phyloP scores from a whole-genome alignment of 2,113 vertebrate genomes.

The Polypterus bichir region DNA sequence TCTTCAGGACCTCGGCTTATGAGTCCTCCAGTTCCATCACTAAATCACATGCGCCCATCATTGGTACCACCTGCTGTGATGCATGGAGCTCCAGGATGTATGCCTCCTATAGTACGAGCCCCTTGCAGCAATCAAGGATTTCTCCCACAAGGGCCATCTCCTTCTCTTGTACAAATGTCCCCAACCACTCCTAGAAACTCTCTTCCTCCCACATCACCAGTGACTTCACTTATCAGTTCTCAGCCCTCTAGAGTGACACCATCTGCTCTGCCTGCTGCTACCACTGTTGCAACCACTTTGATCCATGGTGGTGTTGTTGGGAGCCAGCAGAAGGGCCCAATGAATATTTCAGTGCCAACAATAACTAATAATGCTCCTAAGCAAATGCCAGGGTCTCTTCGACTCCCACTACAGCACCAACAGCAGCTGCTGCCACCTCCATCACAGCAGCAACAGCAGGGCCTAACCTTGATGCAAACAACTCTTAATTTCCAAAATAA shows the following conservation, averaged over 20 bases:
- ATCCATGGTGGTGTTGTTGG: constrained; percentile 10
- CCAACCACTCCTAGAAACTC: constrained; percentile 55
- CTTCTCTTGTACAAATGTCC: constrained; percentile 53
- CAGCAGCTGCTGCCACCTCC: constrained; percentile 25
- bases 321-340: not conserved
- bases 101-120: constrained; percentile 35
- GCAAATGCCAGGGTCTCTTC: constrained; percentile 25
- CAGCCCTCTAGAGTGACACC: constrained; percentile 27
- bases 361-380: constrained; percentile 22
- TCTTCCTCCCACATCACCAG: constrained; percentile 43
- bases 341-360: constrained; percentile 23
- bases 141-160: constrained; percentile 46
- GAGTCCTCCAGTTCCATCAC: not conserved
- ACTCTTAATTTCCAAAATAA: constrained; percentile 39
- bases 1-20: constrained; percentile 16
- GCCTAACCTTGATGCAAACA: constrained; percentile 51
- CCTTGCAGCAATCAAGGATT: constrained; percentile 38
- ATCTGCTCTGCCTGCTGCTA: constrained; percentile 8
- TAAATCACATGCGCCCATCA: not conserved
- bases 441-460: constrained; percentile 25
- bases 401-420: constrained; percentile 26
- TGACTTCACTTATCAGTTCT: constrained; percentile 34
- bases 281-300: constrained; percentile 28
- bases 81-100: constrained; percentile 30
- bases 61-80: constrained; percentile 15